Evolutionary conservation across 2,797 vertebrate species (phyloP).

Genomic region (Helostoma temminkii): DNA sequence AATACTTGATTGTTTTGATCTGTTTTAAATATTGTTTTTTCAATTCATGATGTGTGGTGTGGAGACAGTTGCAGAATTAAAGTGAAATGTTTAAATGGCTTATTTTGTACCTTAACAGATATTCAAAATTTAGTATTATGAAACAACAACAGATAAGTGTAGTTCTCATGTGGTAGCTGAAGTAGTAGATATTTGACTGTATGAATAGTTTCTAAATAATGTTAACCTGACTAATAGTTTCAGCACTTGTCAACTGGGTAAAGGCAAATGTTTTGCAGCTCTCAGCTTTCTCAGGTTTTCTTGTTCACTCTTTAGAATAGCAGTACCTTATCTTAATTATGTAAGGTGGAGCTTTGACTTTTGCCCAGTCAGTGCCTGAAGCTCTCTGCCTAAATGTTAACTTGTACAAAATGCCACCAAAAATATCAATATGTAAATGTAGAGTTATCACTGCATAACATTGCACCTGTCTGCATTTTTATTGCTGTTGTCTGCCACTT

Average conservation of each 20-base stretch:
- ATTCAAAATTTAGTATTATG: neutral
- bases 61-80: neutral
- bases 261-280: neutral
- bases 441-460: neutral
- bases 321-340: constrained; percentile 10
- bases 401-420: constrained; percentile 1
- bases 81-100: neutral
- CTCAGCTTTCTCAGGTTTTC: neutral
- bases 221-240: neutral
- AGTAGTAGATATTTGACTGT: neutral
- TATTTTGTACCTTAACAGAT: neutral
- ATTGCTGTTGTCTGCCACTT: neutral
- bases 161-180: neutral
- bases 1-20: no score
- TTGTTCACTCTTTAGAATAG: neutral
- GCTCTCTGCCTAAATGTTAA: constrained; percentile 11
- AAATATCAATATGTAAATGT: constrained; percentile 16
- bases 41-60: neutral
- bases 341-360: constrained; percentile 3
- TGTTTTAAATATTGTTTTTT: no score
- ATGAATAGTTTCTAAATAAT: neutral
- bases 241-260: neutral
- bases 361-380: neutral
- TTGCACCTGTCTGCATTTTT: neutral
- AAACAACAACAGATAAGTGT: neutral